phyloP scores from a whole-genome alignment of 2,888 invertebrate genomes.

The Bembecia ichneumoniformis region DNA sequence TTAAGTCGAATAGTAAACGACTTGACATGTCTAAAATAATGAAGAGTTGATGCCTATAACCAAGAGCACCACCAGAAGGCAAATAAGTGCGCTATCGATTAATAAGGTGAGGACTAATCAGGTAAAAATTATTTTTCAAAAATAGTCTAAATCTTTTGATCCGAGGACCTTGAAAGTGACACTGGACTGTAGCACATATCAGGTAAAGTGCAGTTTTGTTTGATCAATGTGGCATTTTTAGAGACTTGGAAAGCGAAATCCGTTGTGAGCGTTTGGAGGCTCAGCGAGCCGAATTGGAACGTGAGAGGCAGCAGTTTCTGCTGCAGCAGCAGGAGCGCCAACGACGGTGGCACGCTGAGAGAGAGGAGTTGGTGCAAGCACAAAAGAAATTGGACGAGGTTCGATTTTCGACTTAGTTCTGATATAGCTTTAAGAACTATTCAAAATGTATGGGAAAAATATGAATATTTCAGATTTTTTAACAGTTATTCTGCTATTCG shows the following conservation, averaged over 20 bases:
- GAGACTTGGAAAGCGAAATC: slow-evolving; percentile 59
- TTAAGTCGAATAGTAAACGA: no score
- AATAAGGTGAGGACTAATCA: no score
- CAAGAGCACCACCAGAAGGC: no score
- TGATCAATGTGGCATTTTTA: slow-evolving; percentile 12
- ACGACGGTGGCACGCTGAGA: slow-evolving; percentile 62
- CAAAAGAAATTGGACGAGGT: slow-evolving; percentile 79
- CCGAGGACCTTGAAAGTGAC: neutral
- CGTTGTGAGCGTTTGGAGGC: slow-evolving; percentile 76
- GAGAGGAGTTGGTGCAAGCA: slow-evolving; percentile 76
- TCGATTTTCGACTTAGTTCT: neutral
- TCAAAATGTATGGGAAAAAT: no score
- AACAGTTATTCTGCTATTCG: no score
- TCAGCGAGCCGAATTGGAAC: slow-evolving; percentile 71
- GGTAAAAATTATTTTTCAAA: neutral
- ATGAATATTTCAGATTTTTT: no score
- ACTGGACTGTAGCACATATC: neutral
- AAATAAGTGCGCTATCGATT: no score
- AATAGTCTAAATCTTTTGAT: no score
- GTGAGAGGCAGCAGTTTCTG: slow-evolving; percentile 74
- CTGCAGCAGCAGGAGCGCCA: slow-evolving; percentile 69
- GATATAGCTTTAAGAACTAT: no score
- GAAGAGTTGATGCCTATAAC: no score
- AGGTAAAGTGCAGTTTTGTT: neutral
- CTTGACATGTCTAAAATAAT: no score